These are phyloP conservation scores for Drymonia ruficornis DNA, from an alignment of 2,888 invertebrate genomes.

Conservation along the genomic window DNA sequence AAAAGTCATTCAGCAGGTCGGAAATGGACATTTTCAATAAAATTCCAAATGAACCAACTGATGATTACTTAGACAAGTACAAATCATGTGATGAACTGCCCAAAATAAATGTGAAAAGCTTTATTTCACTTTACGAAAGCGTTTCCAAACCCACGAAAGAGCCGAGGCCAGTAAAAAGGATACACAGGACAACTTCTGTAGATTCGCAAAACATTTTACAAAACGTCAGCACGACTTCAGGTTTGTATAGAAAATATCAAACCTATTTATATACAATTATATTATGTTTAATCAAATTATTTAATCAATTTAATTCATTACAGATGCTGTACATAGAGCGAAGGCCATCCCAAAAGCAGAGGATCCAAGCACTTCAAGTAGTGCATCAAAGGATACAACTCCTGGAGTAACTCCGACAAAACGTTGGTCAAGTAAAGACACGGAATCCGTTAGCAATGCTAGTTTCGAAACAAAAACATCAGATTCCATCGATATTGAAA, in stretches of 20 bases:
- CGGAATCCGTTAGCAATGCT: conserved; percentile 45
- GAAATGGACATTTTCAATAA: conserved; percentile 80
- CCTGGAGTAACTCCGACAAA: conserved; percentile 34
- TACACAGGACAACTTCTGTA: conserved; percentile 45
- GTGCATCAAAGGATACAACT: conserved; percentile 23
- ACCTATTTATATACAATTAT: not conserved
- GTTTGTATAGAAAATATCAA: conserved; percentile 41
- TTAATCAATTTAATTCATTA: conserved; percentile 12
- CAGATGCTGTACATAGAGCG: conserved; percentile 54
- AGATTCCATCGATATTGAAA: conserved; percentile 51
- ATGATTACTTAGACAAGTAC: conserved; percentile 67
- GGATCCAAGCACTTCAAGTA: conserved; percentile 22
- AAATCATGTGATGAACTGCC: conserved; percentile 77
- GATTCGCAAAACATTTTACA: conserved; percentile 50
- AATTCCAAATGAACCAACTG: conserved; percentile 44
- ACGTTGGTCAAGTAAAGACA: conserved; percentile 40
- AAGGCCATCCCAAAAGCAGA: conserved; percentile 10
- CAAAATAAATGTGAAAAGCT: conserved; percentile 72
- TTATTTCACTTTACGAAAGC: conserved; percentile 74
- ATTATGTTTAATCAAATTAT: not conserved
- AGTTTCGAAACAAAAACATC: conserved; percentile 50
- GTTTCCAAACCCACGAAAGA: conserved; percentile 60
- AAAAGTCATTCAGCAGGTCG: conserved; percentile 73
- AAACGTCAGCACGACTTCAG: conserved; percentile 61
- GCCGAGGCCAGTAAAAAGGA: conserved; percentile 43